phyloP scores from a whole-genome alignment of 2,797 vertebrate species.

The Pangasius larnaudii region DNA sequence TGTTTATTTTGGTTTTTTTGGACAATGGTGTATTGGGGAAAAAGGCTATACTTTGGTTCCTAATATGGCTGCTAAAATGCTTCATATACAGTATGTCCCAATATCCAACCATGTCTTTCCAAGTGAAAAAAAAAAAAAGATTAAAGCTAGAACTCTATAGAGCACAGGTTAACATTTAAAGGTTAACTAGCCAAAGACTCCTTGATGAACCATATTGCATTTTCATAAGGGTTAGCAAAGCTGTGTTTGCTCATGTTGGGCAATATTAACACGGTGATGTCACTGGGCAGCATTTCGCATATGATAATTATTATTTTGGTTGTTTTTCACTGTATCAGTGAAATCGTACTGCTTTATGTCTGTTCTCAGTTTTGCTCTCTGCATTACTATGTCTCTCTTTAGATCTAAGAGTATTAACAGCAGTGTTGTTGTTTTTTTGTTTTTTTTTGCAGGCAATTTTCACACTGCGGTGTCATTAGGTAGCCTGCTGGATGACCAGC shows the following conservation, averaged over 20 bases:
- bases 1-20: not conserved
- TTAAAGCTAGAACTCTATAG: not conserved
- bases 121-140: not conserved
- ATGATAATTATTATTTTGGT: not conserved
- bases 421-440: not conserved
- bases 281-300: not conserved
- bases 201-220: not conserved
- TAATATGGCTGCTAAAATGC: not conserved
- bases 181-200: not conserved
- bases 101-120: not conserved
- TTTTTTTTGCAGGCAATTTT: constrained; percentile 65
- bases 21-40: not conserved
- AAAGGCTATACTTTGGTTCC: not conserved
- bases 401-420: not conserved
- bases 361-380: not conserved
- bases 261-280: not conserved
- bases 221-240: not conserved
- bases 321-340: not conserved
- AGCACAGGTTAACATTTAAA: not conserved
- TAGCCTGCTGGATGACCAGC: constrained; percentile 91
- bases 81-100: not conserved
- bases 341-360: not conserved
- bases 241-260: not conserved
- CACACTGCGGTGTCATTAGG: constrained; percentile 78
- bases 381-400: not conserved